These are phyloP conservation scores for Lutjanus campechanus DNA, from an alignment of 2,797 vertebrate species.

Conservation along the genomic window DNA sequence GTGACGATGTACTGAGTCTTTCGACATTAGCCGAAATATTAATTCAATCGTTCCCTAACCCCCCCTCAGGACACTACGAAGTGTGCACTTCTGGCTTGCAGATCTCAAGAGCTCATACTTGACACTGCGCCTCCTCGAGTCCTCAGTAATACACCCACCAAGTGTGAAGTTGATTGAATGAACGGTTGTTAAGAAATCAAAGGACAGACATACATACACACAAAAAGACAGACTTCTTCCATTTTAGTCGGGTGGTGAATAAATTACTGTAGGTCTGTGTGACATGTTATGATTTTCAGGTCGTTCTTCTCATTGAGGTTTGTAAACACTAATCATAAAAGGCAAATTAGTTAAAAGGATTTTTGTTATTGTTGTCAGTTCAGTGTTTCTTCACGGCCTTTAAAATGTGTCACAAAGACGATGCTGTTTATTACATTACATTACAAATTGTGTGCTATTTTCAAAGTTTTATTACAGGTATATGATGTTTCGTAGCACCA, in stretches of 20 bases:
- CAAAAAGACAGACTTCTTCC: no score
- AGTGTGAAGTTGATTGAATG: no score
- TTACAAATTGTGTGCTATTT: not conserved
- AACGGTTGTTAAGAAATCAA: no score
- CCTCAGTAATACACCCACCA: no score
- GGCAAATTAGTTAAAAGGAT: not conserved
- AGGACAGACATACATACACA: no score
- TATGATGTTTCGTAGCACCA: slow-evolving; percentile 2
- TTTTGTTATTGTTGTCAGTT: not conserved
- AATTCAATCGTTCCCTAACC: no score
- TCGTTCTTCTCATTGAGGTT: not conserved
- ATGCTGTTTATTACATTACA: not conserved
- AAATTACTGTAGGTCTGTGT: not conserved
- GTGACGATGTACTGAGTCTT: no score
- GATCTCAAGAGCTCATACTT: no score
- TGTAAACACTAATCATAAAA: not conserved
- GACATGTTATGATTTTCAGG: slow-evolving; percentile 21
- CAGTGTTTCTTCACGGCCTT: not conserved
- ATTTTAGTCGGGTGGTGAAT: not conserved
- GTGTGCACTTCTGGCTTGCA: no score
- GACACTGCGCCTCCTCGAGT: no score
- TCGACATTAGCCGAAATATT: no score
- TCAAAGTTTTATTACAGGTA: slow-evolving; percentile 23
- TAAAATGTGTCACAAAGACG: not conserved
- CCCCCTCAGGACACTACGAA: no score